phyloP scores from a whole-genome alignment of 2,888 invertebrate genomes.

The Polyommatus icarus region DNA sequence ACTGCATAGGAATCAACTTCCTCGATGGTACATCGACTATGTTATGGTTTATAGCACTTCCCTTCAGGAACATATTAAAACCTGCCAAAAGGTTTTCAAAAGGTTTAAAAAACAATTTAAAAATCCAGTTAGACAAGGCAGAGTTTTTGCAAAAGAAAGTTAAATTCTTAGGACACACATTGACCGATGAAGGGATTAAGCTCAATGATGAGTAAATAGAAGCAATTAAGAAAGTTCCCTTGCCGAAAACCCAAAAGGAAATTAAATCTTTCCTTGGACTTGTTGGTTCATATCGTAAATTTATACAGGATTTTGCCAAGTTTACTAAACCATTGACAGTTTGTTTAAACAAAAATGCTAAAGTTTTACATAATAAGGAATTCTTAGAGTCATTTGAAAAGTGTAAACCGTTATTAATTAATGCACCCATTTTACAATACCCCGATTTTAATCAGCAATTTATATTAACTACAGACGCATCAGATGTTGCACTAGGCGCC shows the following conservation, averaged over 20 bases:
- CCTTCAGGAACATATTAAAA: conserved; percentile 37
- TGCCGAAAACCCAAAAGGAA: no score
- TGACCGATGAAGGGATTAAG: no score
- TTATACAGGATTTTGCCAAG: background rate
- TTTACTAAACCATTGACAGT: background rate
- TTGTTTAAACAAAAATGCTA: background rate
- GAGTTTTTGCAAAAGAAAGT: no score
- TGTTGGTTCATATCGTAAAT: conserved; percentile 8
- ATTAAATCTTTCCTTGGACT: no score
- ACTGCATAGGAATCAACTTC: no score
- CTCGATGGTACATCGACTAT: no score
- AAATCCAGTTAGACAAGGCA: no score
- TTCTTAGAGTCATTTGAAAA: background rate
- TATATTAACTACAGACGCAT: background rate
- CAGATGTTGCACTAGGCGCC: background rate
- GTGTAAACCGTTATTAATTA: background rate
- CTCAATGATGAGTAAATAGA: no score
- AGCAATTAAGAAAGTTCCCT: no score
- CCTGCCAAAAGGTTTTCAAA: background rate
- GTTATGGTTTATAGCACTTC: conserved; percentile 34
- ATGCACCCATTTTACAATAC: background rate
- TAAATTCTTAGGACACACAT: no score
- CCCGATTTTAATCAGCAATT: no score
- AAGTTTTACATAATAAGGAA: background rate
- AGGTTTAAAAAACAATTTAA: conserved; percentile 34